Percentiles rank a stretch among this genome's conserved stretches.
Evolutionary conservation across 64 coral and sea anemone species (phyloP).

Genomic region (Actinia tenebrosa): DNA sequence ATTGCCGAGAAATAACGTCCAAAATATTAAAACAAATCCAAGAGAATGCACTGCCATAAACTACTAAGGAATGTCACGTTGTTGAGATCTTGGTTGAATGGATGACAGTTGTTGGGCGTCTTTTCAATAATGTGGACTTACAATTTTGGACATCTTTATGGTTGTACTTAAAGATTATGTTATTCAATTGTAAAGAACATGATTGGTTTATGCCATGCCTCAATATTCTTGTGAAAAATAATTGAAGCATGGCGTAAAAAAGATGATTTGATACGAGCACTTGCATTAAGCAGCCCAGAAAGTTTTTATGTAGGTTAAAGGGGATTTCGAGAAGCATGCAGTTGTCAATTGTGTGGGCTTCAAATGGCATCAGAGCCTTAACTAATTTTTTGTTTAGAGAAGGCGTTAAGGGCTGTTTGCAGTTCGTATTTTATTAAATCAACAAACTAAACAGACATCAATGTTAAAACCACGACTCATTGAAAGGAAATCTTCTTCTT

Average conservation of each 20-base stretch:
- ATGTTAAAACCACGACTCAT: background rate
- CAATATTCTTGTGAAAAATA: too few relatives aligned
- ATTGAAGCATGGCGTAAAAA: too few relatives aligned
- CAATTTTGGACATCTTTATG: background rate
- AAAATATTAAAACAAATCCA: background rate
- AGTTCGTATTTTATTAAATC: background rate
- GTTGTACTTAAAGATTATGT: background rate
- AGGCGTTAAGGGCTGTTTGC: background rate
- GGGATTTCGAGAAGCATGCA: too few relatives aligned
- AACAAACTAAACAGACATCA: background rate
- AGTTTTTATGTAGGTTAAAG: background rate
- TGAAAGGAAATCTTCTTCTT: background rate
- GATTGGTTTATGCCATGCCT: too few relatives aligned
- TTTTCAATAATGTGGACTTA: background rate
- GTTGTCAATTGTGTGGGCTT: too few relatives aligned
- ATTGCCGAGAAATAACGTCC: too few relatives aligned
- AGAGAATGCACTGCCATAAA: background rate
- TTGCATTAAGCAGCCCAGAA: background rate
- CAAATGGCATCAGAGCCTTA: background rate
- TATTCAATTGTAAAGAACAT: too few relatives aligned
- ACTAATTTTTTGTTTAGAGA: background rate
- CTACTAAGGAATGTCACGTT: conserved; percentile 8
- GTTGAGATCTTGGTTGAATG: background rate
- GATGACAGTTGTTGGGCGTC: background rate
- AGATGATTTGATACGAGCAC: too few relatives aligned